These are phyloP conservation scores for Aporrectodea caliginosa DNA, from an alignment of 1,140 invertebrate species.

Conservation along the genomic window DNA sequence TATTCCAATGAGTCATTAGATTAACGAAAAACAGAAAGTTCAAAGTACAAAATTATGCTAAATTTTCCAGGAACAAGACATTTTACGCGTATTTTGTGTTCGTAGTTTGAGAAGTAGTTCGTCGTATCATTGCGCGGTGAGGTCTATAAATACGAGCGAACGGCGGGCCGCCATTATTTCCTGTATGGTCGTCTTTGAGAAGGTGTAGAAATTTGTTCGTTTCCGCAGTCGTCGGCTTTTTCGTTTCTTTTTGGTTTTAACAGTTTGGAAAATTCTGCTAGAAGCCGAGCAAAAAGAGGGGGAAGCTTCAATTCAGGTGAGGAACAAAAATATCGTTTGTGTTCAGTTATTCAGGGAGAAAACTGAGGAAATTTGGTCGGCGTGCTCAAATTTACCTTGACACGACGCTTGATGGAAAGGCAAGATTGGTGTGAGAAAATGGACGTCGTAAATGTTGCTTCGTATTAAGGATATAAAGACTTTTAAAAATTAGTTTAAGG, in stretches of 20 bases:
- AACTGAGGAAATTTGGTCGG: background rate
- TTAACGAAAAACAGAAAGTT: too few relatives aligned
- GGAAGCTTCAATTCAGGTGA: conserved; percentile 22
- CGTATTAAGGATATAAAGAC: background rate
- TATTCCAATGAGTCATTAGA: too few relatives aligned
- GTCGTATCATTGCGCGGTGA: too few relatives aligned
- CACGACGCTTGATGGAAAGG: background rate
- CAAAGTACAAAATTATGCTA: too few relatives aligned
- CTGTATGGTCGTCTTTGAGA: too few relatives aligned
- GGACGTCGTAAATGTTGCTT: background rate
- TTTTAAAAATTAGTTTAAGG: background rate
- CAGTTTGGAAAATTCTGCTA: conserved; percentile 22
- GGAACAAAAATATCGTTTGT: conserved; percentile 11
- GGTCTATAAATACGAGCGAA: too few relatives aligned
- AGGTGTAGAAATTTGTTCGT: too few relatives aligned
- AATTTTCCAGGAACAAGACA: too few relatives aligned
- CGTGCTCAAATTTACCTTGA: background rate
- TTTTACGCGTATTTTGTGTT: too few relatives aligned
- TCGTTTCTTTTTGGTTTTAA: conserved; percentile 19
- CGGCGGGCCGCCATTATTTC: too few relatives aligned
- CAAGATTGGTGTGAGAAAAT: background rate
- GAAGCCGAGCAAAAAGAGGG: conserved; percentile 24
- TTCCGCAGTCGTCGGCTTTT: too few relatives aligned
- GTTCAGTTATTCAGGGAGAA: background rate
- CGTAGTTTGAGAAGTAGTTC: too few relatives aligned